Conservation (phyloP, 2,888 invertebrate species). For the Leucania comma region DNA sequence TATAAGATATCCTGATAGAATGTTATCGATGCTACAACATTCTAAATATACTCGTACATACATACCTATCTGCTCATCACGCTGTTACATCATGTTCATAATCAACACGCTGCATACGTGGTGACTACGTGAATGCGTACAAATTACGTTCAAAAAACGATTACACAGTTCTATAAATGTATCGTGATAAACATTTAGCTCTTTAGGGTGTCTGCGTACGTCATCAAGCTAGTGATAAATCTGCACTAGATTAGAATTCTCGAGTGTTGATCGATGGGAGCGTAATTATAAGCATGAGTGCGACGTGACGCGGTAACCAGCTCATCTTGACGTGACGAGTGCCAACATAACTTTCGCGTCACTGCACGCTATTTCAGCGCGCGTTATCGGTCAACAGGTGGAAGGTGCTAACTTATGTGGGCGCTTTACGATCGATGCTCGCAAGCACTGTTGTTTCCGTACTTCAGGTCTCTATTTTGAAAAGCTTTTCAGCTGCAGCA, state of each 20-base stretch:
- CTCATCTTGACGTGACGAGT: constrained; percentile 69
- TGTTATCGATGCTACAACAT: constrained; percentile 8
- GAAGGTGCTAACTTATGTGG: constrained; percentile 54
- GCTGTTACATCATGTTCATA: constrained; percentile 63
- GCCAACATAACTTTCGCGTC: constrained; percentile 76
- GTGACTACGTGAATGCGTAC: constrained; percentile 73
- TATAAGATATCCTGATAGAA: neutral
- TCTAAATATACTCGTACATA: constrained; percentile 28
- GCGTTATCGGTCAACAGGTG: constrained; percentile 76
- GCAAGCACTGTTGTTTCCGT: constrained; percentile 11
- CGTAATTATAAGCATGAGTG: constrained; percentile 85
- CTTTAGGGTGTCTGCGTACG: constrained; percentile 78
- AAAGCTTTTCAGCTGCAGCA: constrained; percentile 19
- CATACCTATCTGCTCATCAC: constrained; percentile 10
- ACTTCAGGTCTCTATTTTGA: neutral
- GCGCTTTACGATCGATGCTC: constrained; percentile 37
- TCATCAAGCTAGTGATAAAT: constrained; percentile 82
- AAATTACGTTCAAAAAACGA: constrained; percentile 77
- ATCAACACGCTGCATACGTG: constrained; percentile 62
- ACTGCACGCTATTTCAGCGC: constrained; percentile 72
- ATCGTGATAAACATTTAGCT: constrained; percentile 78
- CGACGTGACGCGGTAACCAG: constrained; percentile 72
- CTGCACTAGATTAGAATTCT: constrained; percentile 79
- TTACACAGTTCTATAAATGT: constrained; percentile 83
- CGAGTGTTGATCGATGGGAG: constrained; percentile 76